Conservation (phyloP, 2,888 invertebrate genomes). For the Melieria omissa region DNA sequence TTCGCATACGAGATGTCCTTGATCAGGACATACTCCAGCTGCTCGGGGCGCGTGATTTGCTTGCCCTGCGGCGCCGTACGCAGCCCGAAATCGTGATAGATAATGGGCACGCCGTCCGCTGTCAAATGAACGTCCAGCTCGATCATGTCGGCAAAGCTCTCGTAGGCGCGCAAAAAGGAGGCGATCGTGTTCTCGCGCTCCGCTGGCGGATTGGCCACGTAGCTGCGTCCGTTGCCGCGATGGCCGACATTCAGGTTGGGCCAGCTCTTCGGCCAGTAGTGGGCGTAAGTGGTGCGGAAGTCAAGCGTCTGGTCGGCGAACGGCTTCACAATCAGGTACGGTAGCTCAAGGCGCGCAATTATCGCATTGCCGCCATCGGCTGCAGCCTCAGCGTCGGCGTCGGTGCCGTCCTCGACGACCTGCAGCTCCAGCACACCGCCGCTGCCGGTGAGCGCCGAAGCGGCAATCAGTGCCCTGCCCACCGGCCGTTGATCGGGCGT, state of each 20-base stretch:
- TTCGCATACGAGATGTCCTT: conserved; percentile 93
- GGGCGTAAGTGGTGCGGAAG: conserved; percentile 82
- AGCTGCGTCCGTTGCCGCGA: conserved; percentile 92
- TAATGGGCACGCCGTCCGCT: conserved; percentile 92
- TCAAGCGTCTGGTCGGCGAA: conserved; percentile 69
- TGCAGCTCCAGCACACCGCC: conserved; percentile 79
- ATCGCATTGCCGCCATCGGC: conserved; percentile 71
- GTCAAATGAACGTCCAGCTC: conserved; percentile 99
- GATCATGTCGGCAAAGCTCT: conserved; percentile 94
- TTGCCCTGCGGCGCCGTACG: conserved; percentile 80
- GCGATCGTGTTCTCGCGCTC: conserved; percentile 90
- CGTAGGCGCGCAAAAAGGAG: conserved; percentile 89
- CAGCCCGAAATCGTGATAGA: conserved; percentile 91
- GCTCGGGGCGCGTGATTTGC: conserved; percentile 77
- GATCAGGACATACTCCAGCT: conserved; percentile 90
- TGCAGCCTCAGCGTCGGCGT: conserved; percentile 69
- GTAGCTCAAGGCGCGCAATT: conserved; percentile 78
- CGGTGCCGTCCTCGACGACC: conserved; percentile 76
- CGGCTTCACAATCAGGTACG: conserved; percentile 69
- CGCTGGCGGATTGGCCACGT: conserved; percentile 77
- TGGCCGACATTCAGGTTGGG: conserved; percentile 93
- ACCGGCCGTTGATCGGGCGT: conserved; percentile 69
- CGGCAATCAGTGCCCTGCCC: conserved; percentile 86
- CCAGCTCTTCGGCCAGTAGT: conserved; percentile 88
- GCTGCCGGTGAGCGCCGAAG: conserved; percentile 80